These are phyloP conservation scores for Lindbergichthys nudifrons DNA, from an alignment of 2,797 vertebrate species.

Conservation along the genomic window DNA sequence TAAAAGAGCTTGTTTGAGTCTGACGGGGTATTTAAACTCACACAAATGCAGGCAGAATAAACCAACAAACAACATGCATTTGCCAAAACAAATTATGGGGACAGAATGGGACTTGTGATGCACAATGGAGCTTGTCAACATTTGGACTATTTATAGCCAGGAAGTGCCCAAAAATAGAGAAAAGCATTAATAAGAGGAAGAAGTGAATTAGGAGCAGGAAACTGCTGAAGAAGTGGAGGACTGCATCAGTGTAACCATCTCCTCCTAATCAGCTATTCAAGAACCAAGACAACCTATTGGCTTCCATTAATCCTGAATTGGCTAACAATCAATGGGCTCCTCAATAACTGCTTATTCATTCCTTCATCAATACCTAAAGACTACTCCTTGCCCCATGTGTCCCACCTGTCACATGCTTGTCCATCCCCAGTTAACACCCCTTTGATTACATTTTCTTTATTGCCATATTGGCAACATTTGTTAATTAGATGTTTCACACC, in stretches of 20 bases:
- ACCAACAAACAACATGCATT: slow-evolving; percentile 44
- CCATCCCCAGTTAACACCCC: neutral
- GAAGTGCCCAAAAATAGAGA: slow-evolving; percentile 39
- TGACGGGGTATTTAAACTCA: slow-evolving; percentile 12
- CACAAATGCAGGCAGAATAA: slow-evolving; percentile 37
- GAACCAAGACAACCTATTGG: slow-evolving; percentile 77
- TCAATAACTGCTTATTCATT: slow-evolving; percentile 75
- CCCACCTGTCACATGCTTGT: slow-evolving; percentile 31
- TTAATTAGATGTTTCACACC: neutral
- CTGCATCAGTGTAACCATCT: slow-evolving; percentile 37
- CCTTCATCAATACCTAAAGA: slow-evolving; percentile 71
- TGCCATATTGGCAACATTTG: neutral
- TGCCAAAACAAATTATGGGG: slow-evolving; percentile 38
- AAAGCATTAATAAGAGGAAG: slow-evolving; percentile 12
- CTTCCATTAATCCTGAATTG: slow-evolving; percentile 73
- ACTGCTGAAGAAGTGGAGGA: slow-evolving; percentile 18
- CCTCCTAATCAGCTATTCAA: slow-evolving; percentile 69
- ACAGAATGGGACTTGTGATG: slow-evolving; percentile 27
- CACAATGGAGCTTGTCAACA: slow-evolving; percentile 68
- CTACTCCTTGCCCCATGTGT: slow-evolving; percentile 26
- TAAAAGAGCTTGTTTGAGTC: slow-evolving; percentile 16
- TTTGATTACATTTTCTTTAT: neutral
- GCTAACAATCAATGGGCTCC: slow-evolving; percentile 65
- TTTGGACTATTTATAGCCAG: slow-evolving; percentile 25
- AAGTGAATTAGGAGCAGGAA: slow-evolving; percentile 21